A percentile compares a stretch with the other conserved stretches of the same genome.
These are phyloP conservation scores for Neolamprologus sp. DNA, from an alignment of 2,113 vertebrate genomes.

Conservation along the genomic window DNA sequence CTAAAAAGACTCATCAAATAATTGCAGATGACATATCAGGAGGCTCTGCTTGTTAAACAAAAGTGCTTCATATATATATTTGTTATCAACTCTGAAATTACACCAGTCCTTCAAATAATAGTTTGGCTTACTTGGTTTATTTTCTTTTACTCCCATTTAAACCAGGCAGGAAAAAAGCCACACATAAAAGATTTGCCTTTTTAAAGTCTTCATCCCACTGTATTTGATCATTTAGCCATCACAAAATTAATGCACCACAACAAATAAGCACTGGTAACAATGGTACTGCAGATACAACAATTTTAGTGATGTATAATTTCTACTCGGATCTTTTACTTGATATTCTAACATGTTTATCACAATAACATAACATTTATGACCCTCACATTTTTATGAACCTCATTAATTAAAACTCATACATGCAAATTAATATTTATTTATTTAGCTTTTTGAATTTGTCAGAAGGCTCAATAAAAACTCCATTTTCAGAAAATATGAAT, in stretches of 20 bases:
- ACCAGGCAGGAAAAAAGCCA: background rate
- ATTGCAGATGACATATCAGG: background rate
- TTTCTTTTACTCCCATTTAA: background rate
- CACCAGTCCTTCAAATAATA: rapidly evolving
- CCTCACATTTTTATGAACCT: background rate
- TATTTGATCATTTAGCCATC: background rate
- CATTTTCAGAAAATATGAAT: background rate
- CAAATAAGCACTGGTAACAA: background rate
- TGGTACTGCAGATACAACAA: rapidly evolving
- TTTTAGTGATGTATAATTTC: background rate
- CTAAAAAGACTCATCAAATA: background rate
- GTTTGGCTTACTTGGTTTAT: background rate
- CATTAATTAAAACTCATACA: background rate
- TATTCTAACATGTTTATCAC: background rate
- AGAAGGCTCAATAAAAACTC: background rate
- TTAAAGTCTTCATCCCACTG: background rate
- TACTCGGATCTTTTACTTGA: background rate
- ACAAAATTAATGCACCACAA: background rate
- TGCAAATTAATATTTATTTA: background rate
- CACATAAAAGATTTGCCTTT: background rate
- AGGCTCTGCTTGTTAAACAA: background rate
- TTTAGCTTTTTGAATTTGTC: background rate
- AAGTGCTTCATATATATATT: background rate
- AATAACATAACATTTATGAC: background rate
- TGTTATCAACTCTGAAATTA: background rate